Evolutionary conservation across 2,797 vertebrate species (phyloP).

Genomic region (Hyperoplus lanceolatus): DNA sequence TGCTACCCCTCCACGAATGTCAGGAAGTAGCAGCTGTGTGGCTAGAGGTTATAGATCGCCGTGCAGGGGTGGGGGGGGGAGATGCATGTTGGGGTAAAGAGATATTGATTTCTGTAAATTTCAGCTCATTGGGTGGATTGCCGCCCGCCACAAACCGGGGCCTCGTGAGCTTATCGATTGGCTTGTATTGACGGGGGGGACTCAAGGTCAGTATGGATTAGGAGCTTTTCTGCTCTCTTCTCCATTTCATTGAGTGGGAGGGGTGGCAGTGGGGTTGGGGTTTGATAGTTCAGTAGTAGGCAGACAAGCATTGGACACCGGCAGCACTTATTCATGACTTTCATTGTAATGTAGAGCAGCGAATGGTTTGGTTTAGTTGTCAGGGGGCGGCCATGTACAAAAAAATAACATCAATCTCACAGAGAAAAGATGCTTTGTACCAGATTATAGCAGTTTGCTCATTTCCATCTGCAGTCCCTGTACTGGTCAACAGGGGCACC

Average conservation of each 20-base stretch:
- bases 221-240: constrained; percentile 52
- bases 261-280: not conserved
- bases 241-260: constrained; percentile 32
- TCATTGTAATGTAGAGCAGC: constrained; percentile 8
- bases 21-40: constrained; percentile 77
- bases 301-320: constrained; percentile 17
- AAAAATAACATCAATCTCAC: too few relatives aligned
- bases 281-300: not conserved
- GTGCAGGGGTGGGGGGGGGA: constrained; percentile 48
- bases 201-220: constrained; percentile 79
- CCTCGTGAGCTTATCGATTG: constrained; percentile 77
- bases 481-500: too few relatives aligned
- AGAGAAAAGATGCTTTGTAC: too few relatives aligned
- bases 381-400: too few relatives aligned
- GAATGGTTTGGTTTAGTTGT: too few relatives aligned
- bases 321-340: constrained; percentile 36
- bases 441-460: too few relatives aligned
- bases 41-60: constrained; percentile 74
- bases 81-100: constrained; percentile 62
- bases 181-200: constrained; percentile 70
- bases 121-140: constrained; percentile 74
- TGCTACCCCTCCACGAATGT: constrained; percentile 57
- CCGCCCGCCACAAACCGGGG: constrained; percentile 49
- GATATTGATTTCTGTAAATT: constrained; percentile 80
- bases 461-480: too few relatives aligned